Evolutionary conservation across 53 echinoderm and acorn worm genomes (phyloP).

Genomic region (Arbacia lixula): DNA sequence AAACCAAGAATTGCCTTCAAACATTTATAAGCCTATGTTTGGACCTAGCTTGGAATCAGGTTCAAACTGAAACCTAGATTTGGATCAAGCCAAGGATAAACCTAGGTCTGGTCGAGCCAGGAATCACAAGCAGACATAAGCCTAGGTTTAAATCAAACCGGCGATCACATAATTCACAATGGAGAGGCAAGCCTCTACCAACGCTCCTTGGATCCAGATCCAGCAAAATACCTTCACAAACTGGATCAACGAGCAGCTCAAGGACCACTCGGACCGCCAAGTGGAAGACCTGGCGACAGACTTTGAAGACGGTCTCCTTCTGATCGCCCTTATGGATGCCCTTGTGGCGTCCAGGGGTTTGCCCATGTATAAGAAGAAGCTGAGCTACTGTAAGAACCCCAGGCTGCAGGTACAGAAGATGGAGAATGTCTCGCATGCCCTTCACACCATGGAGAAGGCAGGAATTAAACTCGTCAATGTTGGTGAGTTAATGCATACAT

Average conservation of each 20-base stretch:
- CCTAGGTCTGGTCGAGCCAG: too few relatives aligned
- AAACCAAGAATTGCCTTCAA: too few relatives aligned
- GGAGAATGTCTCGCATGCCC: conserved; percentile 85
- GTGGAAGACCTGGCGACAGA: conserved; percentile 74
- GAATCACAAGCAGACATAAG: too few relatives aligned
- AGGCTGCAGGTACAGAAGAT: conserved; percentile 87
- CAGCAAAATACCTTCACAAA: conserved; percentile 96
- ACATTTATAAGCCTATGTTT: too few relatives aligned
- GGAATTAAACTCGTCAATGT: conserved; percentile 93
- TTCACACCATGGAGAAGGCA: conserved; percentile 79
- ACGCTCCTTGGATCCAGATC: conserved; percentile 79
- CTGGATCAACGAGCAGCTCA: conserved; percentile 96
- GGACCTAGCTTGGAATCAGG: too few relatives aligned
- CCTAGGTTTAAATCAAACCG: too few relatives aligned
- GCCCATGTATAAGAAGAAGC: conserved; percentile 73
- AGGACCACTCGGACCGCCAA: conserved; percentile 55
- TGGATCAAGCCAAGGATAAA: too few relatives aligned
- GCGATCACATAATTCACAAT: too few relatives aligned
- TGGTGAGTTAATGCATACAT: too few relatives aligned
- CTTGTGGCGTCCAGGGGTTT: conserved; percentile 67
- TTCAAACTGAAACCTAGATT: too few relatives aligned
- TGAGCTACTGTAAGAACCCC: conserved; percentile 81
- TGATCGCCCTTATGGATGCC: conserved; percentile 78
- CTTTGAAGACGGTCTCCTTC: conserved; percentile 80
- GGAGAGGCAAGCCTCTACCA: not conserved